These are phyloP conservation scores for Timandra comae DNA, from an alignment of 2,888 invertebrate species.

Conservation along the genomic window DNA sequence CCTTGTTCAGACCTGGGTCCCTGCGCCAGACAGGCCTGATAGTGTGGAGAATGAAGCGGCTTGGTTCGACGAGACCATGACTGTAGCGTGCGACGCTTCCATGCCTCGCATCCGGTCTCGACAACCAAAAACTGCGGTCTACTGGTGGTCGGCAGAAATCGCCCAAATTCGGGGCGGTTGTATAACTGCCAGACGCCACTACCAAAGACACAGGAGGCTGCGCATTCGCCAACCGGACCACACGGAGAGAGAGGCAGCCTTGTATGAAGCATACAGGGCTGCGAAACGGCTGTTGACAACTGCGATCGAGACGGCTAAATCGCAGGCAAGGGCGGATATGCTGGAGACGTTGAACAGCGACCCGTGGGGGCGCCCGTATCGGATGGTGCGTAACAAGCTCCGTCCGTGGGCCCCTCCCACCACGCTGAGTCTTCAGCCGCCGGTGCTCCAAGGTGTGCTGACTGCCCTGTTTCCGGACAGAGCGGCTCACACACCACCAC, in stretches of 20 bases:
- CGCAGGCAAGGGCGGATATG: not conserved
- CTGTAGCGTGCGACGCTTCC: slow-evolving; percentile 1
- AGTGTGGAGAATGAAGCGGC: not conserved
- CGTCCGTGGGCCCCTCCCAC: not conserved
- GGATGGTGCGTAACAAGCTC: not conserved
- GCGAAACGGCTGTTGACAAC: not conserved
- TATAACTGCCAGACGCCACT: not conserved
- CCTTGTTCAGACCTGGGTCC: slow-evolving; percentile 10
- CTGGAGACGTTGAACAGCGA: not conserved
- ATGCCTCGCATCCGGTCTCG: not conserved
- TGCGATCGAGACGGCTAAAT: not conserved
- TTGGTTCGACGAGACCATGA: not conserved
- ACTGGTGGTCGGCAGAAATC: slow-evolving; percentile 6
- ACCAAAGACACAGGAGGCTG: not conserved
- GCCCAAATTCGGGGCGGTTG: slow-evolving; percentile 1
- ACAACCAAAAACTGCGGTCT: not conserved
- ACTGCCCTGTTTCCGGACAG: not conserved
- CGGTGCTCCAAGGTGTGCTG: not conserved
- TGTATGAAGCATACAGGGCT: not conserved
- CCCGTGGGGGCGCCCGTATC: not conserved
- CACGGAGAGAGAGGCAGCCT: not conserved
- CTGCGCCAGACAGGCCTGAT: not conserved
- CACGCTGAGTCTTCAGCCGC: not conserved
- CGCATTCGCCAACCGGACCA: not conserved
- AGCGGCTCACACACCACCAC: too few species aligned